These are phyloP conservation scores for Chrysomela aeneicollis DNA, from an alignment of 2,888 invertebrate species.

Conservation along the genomic window DNA sequence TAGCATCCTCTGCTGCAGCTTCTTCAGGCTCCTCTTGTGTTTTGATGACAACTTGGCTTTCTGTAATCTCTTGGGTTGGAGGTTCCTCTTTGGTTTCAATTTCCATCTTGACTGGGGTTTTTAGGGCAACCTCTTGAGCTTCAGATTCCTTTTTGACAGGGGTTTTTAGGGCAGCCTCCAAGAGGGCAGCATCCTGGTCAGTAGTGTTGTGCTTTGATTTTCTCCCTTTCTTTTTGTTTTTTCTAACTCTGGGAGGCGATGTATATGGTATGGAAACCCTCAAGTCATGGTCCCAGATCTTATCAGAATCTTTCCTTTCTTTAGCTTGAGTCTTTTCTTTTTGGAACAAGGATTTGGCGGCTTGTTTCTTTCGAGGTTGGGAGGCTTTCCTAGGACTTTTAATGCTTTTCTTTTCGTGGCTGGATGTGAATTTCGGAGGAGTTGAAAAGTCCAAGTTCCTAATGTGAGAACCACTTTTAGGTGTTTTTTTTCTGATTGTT, in stretches of 20 bases:
- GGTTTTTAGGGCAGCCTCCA: slow-evolving; percentile 34
- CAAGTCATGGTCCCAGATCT: slow-evolving; percentile 52
- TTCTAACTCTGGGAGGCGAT: slow-evolving; percentile 14
- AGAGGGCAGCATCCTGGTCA: slow-evolving; percentile 28
- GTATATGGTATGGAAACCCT: slow-evolving; percentile 32
- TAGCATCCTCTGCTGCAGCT: slow-evolving; percentile 1
- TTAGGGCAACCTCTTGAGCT: slow-evolving; percentile 4
- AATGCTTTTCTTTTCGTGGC: slow-evolving; percentile 22
- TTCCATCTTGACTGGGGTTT: too few relatives aligned
- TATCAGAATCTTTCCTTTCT: background rate
- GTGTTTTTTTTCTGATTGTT: slow-evolving; percentile 32
- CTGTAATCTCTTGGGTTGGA: too few relatives aligned
- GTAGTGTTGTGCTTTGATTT: slow-evolving; percentile 24
- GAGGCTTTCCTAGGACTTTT: background rate
- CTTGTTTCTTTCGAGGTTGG: slow-evolving; percentile 31
- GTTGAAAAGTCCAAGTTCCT: slow-evolving; percentile 53
- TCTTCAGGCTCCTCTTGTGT: slow-evolving; percentile 9
- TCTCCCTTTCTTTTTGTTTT: slow-evolving; percentile 26
- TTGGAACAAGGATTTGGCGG: slow-evolving; percentile 24
- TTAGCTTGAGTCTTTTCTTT: slow-evolving; percentile 16
- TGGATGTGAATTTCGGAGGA: slow-evolving; percentile 43
- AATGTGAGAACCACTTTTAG: slow-evolving; percentile 49
- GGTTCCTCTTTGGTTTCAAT: too few relatives aligned
- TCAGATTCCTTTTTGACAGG: slow-evolving; percentile 20
- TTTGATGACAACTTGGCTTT: too few relatives aligned